A percentile compares a stretch with the other conserved stretches of the same genome.
Conservation (phyloP, 2,113 vertebrate species). For the Callionymus lyra region DNA sequence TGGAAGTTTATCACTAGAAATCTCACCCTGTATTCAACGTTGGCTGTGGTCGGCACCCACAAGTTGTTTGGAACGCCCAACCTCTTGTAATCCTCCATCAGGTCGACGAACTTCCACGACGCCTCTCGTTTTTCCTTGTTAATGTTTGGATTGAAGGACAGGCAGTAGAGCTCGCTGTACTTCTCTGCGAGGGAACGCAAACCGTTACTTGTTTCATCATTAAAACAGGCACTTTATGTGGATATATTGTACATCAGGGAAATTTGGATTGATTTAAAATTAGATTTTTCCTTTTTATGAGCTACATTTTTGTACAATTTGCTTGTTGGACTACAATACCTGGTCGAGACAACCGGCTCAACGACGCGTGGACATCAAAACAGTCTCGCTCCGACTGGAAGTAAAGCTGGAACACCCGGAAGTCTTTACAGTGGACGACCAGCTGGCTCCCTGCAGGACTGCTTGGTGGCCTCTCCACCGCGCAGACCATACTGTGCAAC, state of each 20-base stretch:
- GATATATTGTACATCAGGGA: not conserved
- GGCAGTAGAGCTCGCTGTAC: conserved; percentile 89
- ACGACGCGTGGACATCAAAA: conserved; percentile 78
- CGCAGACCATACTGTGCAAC: conserved; percentile 87
- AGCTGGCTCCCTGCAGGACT: conserved; percentile 78
- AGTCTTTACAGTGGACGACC: conserved; percentile 89
- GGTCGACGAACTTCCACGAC: conserved; percentile 81
- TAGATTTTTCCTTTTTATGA: too few relatives aligned
- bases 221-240: not conserved
- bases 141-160: conserved; percentile 88
- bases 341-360: conserved; percentile 81
- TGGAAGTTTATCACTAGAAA: not conserved
- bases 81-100: conserved; percentile 76
- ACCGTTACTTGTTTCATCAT: too few relatives aligned
- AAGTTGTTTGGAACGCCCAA: conserved; percentile 86
- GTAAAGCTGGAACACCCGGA: conserved; percentile 79
- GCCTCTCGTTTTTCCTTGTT: conserved; percentile 82
- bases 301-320: too few relatives aligned
- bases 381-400: conserved; percentile 86
- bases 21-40: conserved; percentile 86
- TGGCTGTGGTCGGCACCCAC: conserved; percentile 83
- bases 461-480: conserved; percentile 78
- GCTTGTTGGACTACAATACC: too few relatives aligned
- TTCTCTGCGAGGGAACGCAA: conserved; percentile 64
- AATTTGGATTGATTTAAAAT: too few relatives aligned